Percentiles rank a stretch among this genome's conserved stretches.
Evolutionary conservation across 2,113 vertebrate species (phyloP).

Genomic region (Tricholaema leucomelas): DNA sequence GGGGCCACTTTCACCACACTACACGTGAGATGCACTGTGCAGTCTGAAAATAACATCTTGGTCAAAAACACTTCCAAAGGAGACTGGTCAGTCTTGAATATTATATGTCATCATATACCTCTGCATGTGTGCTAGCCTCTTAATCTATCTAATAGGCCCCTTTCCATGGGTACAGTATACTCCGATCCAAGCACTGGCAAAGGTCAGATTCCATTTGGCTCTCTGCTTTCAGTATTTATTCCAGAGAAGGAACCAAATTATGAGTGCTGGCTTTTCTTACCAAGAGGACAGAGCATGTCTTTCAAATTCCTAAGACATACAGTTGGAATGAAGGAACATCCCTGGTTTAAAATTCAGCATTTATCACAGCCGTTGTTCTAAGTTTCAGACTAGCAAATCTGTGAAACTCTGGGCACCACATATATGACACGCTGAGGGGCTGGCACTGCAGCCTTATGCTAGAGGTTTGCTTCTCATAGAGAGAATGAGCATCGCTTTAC

Average conservation of each 20-base stretch:
- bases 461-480: not conserved
- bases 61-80: not conserved
- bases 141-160: fast-evolving
- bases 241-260: not conserved
- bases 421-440: not conserved
- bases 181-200: not conserved
- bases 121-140: not conserved
- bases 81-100: not conserved
- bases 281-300: not conserved
- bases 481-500: not conserved
- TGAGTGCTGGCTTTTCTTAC: not conserved
- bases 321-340: not conserved
- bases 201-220: not conserved
- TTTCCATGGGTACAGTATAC: not conserved
- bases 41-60: not conserved
- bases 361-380: not conserved
- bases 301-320: not conserved
- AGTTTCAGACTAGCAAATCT: not conserved
- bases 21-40: not conserved
- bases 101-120: not conserved
- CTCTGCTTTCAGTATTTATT: not conserved
- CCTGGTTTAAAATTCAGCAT: not conserved
- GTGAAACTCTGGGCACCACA: not conserved
- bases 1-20: not conserved
- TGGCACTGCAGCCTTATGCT: not conserved